Evolutionary conservation across 1,140 invertebrate species (phyloP).

Genomic region (Caenorhabditis elegans): WBcel235 BX284604.4:6564501-6565000

Average conservation of each 20-base stretch:
- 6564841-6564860: too few relatives aligned
- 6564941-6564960: constrained; percentile 23
- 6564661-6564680: background rate
- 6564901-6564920: constrained; percentile 36
- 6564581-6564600: constrained; percentile 44
- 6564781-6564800: too few relatives aligned
- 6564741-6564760: too few relatives aligned
- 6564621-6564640: constrained; percentile 39
- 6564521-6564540: constrained; percentile 32
- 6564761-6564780: too few relatives aligned
- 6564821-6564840: too few relatives aligned
- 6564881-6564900: too few relatives aligned
- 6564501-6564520: background rate
- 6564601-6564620: constrained; percentile 43
- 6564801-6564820: too few relatives aligned
- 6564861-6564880: too few relatives aligned
- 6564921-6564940: constrained; percentile 40
- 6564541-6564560: constrained; percentile 46
- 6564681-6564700: too few relatives aligned
- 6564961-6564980: constrained; percentile 22
- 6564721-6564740: too few relatives aligned
- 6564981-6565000: background rate
- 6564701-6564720: too few relatives aligned
- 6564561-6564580: constrained; percentile 47
- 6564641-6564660: constrained; percentile 37